These are phyloP conservation scores for Myiotriccus ornatus DNA, from an alignment of 2,797 vertebrate species.

Conservation along the genomic window DNA sequence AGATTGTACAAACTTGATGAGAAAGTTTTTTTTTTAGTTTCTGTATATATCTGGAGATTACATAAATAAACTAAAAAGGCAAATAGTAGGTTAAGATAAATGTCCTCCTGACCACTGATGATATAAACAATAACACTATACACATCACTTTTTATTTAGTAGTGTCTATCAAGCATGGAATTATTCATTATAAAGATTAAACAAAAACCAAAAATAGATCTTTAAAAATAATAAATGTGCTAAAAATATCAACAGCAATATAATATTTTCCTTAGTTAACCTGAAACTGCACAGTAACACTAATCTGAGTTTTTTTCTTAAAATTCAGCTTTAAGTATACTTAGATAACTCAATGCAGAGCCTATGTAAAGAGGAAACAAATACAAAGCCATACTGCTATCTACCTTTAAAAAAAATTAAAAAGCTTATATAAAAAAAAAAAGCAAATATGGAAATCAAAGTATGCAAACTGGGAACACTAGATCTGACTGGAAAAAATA, in stretches of 20 bases:
- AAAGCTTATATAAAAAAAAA: neutral
- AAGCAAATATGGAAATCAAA: neutral
- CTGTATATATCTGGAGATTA: neutral
- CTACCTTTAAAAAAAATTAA: neutral
- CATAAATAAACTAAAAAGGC: neutral
- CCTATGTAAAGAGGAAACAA: neutral
- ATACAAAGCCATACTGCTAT: neutral
- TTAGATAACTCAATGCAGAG: neutral
- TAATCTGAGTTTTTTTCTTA: neutral
- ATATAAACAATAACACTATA: neutral
- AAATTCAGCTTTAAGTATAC: neutral
- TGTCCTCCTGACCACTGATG: neutral
- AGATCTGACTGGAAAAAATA: neutral
- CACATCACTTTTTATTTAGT: neutral
- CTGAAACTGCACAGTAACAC: neutral
- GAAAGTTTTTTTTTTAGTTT: neutral
- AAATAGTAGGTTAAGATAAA: neutral
- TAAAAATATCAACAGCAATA: neutral
- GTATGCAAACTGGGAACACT: neutral
- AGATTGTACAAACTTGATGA: conserved; percentile 8
- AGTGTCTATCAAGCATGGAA: neutral
- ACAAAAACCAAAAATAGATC: neutral
- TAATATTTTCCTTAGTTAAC: neutral
- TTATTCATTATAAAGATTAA: neutral
- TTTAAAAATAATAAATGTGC: neutral